Evolutionary conservation across 64 coral and sea anemone species (phyloP).

Genomic region (Montipora sp.): DNA sequence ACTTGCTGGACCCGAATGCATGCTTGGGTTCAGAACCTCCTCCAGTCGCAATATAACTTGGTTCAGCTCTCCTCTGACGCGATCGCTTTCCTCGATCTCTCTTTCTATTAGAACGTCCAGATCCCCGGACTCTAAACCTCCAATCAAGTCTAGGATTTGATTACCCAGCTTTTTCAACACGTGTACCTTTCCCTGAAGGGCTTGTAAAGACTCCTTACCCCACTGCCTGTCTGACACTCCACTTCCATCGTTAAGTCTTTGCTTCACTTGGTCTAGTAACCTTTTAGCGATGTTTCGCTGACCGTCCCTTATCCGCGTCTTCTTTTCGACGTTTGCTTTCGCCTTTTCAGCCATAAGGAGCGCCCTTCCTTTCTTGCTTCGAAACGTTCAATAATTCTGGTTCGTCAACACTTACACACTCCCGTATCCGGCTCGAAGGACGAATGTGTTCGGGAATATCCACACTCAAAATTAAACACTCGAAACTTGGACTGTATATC

Average conservation of each 20-base stretch:
- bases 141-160: neutral
- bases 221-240: neutral
- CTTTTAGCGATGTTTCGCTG: too few species aligned
- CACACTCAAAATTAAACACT: neutral
- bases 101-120: neutral
- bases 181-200: neutral
- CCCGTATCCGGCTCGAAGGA: neutral
- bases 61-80: neutral
- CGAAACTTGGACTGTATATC: too few species aligned
- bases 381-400: neutral
- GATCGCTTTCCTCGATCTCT: constrained; percentile 8
- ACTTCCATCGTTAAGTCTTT: neutral
- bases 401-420: neutral
- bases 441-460: constrained; percentile 5
- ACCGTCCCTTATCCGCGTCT: neutral
- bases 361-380: neutral
- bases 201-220: neutral
- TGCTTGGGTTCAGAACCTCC: too few species aligned
- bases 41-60: neutral
- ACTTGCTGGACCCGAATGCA: too few species aligned
- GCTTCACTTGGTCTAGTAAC: neutral
- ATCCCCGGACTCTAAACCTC: neutral
- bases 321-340: too few species aligned
- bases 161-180: neutral
- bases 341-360: too few species aligned